A percentile compares a stretch with the other conserved stretches of the same genome.
Conservation (phyloP, 2,113 vertebrate genomes). For the Xenotilapia caudafasciata region DNA sequence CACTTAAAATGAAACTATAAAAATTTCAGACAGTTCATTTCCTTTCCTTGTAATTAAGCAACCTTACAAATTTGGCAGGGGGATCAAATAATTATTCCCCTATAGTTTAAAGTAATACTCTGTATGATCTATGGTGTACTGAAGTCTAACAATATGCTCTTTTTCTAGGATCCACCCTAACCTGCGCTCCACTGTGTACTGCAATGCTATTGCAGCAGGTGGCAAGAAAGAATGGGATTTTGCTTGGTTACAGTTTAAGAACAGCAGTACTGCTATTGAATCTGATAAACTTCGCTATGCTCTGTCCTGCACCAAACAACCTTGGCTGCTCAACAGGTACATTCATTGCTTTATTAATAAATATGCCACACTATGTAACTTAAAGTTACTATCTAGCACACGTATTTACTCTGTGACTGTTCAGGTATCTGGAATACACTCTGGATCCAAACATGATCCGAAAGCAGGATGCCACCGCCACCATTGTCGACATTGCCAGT, state of each 20-base stretch:
- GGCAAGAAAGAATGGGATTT: no score
- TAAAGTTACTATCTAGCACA: background rate
- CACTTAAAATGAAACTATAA: background rate
- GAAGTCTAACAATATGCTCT: no score
- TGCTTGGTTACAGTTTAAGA: no score
- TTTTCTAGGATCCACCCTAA: no score
- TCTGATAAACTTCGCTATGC: conserved; percentile 82
- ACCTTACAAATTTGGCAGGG: no score
- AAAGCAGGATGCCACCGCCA: conserved; percentile 86
- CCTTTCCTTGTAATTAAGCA: background rate
- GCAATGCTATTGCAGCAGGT: no score
- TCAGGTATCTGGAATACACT: conserved; percentile 83
- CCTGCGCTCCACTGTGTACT: no score
- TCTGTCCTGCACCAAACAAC: conserved; percentile 75
- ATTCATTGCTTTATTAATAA: background rate
- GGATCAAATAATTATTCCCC: no score
- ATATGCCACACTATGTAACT: background rate
- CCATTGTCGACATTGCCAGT: conserved; percentile 80
- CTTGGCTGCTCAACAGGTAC: conserved; percentile 87
- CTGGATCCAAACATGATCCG: conserved; percentile 74
- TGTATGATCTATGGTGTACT: no score
- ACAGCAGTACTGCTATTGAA: conserved; percentile 68
- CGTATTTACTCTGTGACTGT: background rate
- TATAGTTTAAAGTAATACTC: no score
- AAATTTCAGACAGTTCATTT: background rate